Evolutionary conservation across 2,888 invertebrate species (phyloP).

Genomic region (Limnephilus rhombicus): DNA sequence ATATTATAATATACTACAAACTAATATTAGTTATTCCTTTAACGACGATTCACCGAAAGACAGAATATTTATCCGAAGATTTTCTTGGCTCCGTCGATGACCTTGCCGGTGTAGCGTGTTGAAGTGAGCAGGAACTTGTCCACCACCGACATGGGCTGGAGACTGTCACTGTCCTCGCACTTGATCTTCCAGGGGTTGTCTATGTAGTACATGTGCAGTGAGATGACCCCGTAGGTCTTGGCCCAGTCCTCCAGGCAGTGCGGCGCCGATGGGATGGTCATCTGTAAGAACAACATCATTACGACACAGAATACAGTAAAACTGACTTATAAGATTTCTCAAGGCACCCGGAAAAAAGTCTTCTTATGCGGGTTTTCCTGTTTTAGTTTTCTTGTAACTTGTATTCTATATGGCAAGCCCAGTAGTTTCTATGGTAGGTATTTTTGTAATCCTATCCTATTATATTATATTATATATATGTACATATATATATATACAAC

Average conservation of each 20-base stretch:
- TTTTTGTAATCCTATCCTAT: too few species aligned
- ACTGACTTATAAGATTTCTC: too few species aligned
- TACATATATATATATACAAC: too few species aligned
- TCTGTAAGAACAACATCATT: slow-evolving; percentile 66
- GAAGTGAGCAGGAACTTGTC: slow-evolving; percentile 67
- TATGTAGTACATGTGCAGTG: slow-evolving; percentile 72
- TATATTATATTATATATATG: too few species aligned
- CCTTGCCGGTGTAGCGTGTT: slow-evolving; percentile 70
- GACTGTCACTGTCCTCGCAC: slow-evolving; percentile 68
- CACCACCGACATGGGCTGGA: slow-evolving; percentile 68
- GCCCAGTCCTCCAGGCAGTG: slow-evolving; percentile 70
- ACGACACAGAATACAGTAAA: too few species aligned
- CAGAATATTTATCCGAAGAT: slow-evolving; percentile 67
- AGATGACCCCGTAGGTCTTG: slow-evolving; percentile 69
- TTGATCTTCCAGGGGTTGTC: slow-evolving; percentile 71
- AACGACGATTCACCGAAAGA: not conserved
- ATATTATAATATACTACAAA: not conserved
- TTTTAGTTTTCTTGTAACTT: too few species aligned
- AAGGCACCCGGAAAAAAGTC: too few species aligned
- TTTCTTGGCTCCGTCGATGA: slow-evolving; percentile 70
- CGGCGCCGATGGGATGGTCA: slow-evolving; percentile 70
- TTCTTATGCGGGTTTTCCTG: too few species aligned
- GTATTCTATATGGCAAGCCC: too few species aligned
- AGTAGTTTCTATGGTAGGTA: too few species aligned
- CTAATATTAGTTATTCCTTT: not conserved